Conservation (phyloP, 2,113 vertebrate genomes). For the Hylia prasina region DNA sequence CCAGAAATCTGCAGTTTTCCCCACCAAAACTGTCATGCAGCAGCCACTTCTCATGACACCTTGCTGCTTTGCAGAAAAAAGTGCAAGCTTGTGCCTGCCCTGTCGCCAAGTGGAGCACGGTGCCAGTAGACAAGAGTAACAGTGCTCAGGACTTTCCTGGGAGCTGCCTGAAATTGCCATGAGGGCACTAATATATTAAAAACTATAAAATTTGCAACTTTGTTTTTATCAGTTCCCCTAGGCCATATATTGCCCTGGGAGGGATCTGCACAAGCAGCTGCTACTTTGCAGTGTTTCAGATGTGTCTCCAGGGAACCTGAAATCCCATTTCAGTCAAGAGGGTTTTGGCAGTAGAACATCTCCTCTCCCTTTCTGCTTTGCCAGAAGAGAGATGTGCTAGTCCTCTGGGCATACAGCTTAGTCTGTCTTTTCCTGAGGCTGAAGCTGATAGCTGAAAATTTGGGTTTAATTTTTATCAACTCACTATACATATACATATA, state of each 20-base stretch:
- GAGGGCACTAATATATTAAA: neutral
- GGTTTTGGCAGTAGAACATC: neutral
- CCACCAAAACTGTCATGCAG: neutral
- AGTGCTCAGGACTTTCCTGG: neutral
- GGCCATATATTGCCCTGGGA: neutral
- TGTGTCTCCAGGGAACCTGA: neutral
- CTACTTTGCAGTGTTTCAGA: neutral
- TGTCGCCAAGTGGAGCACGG: accelerated
- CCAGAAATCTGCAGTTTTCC: neutral
- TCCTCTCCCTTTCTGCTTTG: neutral
- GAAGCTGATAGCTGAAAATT: neutral
- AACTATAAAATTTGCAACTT: neutral
- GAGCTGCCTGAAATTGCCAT: neutral
- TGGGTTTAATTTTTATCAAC: neutral
- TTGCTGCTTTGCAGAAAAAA: neutral
- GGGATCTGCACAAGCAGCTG: neutral
- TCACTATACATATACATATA: neutral
- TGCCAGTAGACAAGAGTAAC: neutral
- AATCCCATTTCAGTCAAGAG: neutral
- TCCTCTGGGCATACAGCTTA: neutral
- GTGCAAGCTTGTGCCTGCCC: neutral
- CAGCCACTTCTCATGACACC: neutral
- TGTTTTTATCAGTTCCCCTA: neutral
- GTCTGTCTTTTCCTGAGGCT: neutral
- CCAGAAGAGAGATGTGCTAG: neutral